Evolutionary conservation across 1,140 invertebrate species (phyloP).

Genomic region (Leptinotarsa defecta): DNA sequence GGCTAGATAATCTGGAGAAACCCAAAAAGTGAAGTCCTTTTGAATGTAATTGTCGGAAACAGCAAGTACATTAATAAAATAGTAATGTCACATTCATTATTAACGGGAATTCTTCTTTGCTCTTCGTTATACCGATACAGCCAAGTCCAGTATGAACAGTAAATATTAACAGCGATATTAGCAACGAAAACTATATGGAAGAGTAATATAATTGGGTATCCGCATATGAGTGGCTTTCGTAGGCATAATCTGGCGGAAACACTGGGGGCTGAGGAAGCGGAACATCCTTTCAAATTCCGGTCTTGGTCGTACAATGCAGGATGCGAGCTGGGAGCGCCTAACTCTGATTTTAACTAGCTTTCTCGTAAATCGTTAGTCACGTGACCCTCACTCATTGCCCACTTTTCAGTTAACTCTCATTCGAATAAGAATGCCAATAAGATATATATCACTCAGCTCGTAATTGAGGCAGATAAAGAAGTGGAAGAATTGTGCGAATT

Average conservation of each 20-base stretch:
- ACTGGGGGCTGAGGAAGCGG: conserved; percentile 24
- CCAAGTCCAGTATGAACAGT: too few species aligned
- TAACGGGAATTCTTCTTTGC: too few species aligned
- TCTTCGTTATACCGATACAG: too few species aligned
- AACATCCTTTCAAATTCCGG: conserved; percentile 26
- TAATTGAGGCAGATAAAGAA: background rate
- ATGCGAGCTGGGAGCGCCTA: conserved; percentile 11
- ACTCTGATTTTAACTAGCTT: conserved; percentile 15
- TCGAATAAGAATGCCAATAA: background rate
- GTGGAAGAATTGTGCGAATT: background rate
- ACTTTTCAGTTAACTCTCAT: background rate
- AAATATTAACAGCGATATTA: background rate
- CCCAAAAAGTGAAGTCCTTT: too few species aligned
- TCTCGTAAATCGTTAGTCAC: conserved; percentile 12
- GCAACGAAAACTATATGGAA: background rate
- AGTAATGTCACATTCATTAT: too few species aligned
- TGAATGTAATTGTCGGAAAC: too few species aligned
- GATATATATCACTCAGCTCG: background rate
- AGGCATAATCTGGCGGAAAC: conserved; percentile 25
- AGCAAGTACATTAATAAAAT: too few species aligned
- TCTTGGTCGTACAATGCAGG: conserved; percentile 23
- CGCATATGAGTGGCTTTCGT: conserved; percentile 24
- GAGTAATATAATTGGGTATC: conserved; percentile 19
- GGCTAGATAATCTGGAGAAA: too few species aligned
- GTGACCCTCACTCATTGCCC: conserved; percentile 1